Percentiles rank a stretch among this genome's conserved stretches.
phyloP scores from a whole-genome alignment of 2,888 invertebrate species.

The Hymenopus coronatus region DNA sequence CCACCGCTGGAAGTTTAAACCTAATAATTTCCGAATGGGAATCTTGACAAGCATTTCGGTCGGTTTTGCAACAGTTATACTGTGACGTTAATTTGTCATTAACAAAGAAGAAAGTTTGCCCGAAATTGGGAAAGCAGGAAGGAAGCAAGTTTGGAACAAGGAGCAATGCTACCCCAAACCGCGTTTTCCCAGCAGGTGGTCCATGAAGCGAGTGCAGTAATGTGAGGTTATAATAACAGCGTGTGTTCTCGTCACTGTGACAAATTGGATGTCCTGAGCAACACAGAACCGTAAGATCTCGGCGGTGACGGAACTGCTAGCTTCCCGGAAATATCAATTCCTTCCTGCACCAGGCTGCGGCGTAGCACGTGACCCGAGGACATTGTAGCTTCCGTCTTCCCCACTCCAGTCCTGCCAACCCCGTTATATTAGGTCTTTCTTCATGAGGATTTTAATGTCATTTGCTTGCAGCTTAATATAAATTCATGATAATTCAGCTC shows the following conservation, averaged over 20 bases:
- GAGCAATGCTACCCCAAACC: not conserved
- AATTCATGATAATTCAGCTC: too few species aligned
- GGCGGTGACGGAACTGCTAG: not conserved
- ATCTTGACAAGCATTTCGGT: too few species aligned
- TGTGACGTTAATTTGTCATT: too few species aligned
- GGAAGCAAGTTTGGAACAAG: not conserved
- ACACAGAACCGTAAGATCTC: not conserved
- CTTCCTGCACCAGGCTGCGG: not conserved
- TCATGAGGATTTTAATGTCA: not conserved
- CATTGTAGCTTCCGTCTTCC: not conserved
- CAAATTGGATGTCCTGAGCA: not conserved
- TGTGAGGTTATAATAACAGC: not conserved
- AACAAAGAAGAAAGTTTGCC: too few species aligned
- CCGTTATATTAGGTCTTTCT: not conserved
- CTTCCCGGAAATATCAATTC: slow-evolving; percentile 3
- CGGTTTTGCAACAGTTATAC: too few species aligned
- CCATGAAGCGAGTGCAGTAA: not conserved
- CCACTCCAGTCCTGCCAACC: not conserved
- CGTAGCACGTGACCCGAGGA: not conserved
- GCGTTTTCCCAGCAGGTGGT: not conserved
- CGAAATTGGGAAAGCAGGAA: too few species aligned
- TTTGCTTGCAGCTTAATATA: not conserved
- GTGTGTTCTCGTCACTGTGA: not conserved
- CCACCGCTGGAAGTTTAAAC: too few species aligned
- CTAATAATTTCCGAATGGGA: too few species aligned